Evolutionary conservation across 1,140 invertebrate genomes (phyloP).

Genomic region (Leptinotarsa undecemlineata): DNA sequence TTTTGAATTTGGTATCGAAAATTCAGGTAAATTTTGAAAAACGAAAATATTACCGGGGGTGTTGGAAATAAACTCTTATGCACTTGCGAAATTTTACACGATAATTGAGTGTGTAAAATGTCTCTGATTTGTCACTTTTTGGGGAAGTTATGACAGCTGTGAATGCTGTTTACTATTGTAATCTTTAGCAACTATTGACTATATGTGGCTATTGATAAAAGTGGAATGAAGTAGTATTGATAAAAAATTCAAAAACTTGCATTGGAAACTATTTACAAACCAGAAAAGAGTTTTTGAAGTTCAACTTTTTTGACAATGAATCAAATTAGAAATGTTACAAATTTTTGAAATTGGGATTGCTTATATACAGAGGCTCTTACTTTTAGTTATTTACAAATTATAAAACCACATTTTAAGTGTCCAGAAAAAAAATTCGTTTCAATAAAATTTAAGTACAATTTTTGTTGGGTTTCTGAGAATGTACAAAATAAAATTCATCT

Average conservation of each 20-base stretch:
- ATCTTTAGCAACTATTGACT: conserved; percentile 49
- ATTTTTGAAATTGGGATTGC: conserved; percentile 28
- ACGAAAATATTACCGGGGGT: conserved; percentile 19
- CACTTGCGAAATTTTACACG: conserved; percentile 35
- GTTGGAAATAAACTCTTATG: conserved; percentile 29
- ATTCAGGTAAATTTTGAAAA: neutral
- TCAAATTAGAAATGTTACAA: neutral
- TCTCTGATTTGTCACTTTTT: conserved; percentile 49
- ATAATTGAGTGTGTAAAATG: conserved; percentile 41
- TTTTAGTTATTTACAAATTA: conserved; percentile 38
- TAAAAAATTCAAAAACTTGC: conserved; percentile 39
- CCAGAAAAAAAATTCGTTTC: conserved; percentile 21
- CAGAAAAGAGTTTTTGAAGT: neutral
- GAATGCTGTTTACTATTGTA: conserved; percentile 47
- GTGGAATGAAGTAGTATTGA: conserved; percentile 32
- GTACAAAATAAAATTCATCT: conserved; percentile 34
- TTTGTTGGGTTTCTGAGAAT: conserved; percentile 27
- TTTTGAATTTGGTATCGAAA: neutral
- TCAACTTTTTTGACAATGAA: conserved; percentile 5
- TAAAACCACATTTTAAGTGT: conserved; percentile 42
- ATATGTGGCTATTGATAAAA: conserved; percentile 46
- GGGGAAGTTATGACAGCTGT: conserved; percentile 50
- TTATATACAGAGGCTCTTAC: conserved; percentile 41
- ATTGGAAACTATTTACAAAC: conserved; percentile 27
- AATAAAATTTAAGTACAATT: conserved; percentile 23